These are phyloP conservation scores for Cataglyphis rosenhaueri DNA, from an alignment of 2,888 invertebrate species.

Conservation along the genomic window DNA sequence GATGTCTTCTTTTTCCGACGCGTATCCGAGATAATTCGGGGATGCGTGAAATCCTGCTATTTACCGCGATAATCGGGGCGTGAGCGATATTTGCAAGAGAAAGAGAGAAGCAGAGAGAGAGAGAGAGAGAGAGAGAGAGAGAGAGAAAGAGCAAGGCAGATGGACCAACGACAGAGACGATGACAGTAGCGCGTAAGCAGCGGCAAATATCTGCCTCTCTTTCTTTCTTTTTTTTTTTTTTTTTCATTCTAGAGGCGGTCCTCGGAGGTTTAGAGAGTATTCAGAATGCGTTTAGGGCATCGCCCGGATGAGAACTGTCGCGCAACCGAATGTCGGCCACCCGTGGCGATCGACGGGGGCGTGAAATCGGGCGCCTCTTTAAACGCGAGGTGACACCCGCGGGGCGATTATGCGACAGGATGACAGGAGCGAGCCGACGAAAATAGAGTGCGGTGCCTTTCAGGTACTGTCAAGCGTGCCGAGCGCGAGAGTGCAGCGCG, in stretches of 20 bases:
- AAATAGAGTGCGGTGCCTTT: slow-evolving; percentile 62
- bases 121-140: slow-evolving; percentile 55
- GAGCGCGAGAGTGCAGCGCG: slow-evolving; percentile 33
- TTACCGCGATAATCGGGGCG: slow-evolving; percentile 82
- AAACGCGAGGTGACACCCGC: slow-evolving; percentile 75
- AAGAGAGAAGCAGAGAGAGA: slow-evolving; percentile 51
- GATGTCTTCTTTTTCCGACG: slow-evolving; percentile 38
- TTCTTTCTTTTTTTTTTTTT: background rate
- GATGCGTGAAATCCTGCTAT: slow-evolving; percentile 85
- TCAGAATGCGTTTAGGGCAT: slow-evolving; percentile 74
- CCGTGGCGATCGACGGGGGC: slow-evolving; percentile 83
- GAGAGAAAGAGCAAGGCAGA: slow-evolving; percentile 51
- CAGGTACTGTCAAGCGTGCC: slow-evolving; percentile 68
- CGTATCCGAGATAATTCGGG: slow-evolving; percentile 81
- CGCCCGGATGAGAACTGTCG: slow-evolving; percentile 55
- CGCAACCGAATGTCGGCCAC: slow-evolving; percentile 68
- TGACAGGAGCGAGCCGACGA: slow-evolving; percentile 20
- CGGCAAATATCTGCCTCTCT: background rate
- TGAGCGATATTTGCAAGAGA: slow-evolving; percentile 76
- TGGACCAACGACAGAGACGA: slow-evolving; percentile 43
- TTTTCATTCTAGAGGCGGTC: slow-evolving; percentile 30
- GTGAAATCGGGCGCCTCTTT: slow-evolving; percentile 84
- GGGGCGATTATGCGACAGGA: slow-evolving; percentile 74
- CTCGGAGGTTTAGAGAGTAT: slow-evolving; percentile 50
- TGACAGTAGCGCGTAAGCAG: slow-evolving; percentile 43